These are phyloP conservation scores for Epinephelus awoara DNA, from an alignment of 2,797 vertebrate species.

Conservation along the genomic window DNA sequence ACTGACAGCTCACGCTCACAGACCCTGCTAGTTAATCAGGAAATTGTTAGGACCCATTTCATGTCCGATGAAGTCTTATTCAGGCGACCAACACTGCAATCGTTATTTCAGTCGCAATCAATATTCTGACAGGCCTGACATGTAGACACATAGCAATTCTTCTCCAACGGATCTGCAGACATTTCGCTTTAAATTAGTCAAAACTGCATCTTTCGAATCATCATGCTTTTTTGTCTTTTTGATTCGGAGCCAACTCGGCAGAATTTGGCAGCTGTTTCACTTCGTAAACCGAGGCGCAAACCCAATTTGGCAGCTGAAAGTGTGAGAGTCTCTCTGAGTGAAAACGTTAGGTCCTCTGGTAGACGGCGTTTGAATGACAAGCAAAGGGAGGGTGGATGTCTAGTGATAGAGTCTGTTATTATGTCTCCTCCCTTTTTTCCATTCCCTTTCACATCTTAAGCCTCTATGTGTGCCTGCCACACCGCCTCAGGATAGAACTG, in stretches of 20 bases:
- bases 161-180: slow-evolving; percentile 30
- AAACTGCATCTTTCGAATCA: slow-evolving; percentile 63
- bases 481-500: slow-evolving; percentile 58
- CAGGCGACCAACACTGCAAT: slow-evolving; percentile 1
- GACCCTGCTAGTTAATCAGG: slow-evolving; percentile 16
- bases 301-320: slow-evolving; percentile 72
- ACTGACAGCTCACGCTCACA: slow-evolving; percentile 4
- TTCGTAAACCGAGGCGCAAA: slow-evolving; percentile 62
- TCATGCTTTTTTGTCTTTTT: slow-evolving; percentile 49
- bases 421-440: slow-evolving; percentile 58
- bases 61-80: slow-evolving; percentile 21
- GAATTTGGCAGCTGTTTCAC: slow-evolving; percentile 70
- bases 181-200: slow-evolving; percentile 58
- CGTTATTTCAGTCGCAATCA: slow-evolving; percentile 38
- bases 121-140: slow-evolving; percentile 46
- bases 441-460: slow-evolving; percentile 63
- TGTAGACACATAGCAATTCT: slow-evolving; percentile 28
- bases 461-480: slow-evolving; percentile 43
- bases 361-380: slow-evolving; percentile 75
- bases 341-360: slow-evolving; percentile 59
- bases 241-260: slow-evolving; percentile 67
- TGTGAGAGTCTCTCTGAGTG: slow-evolving; percentile 55
- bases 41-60: slow-evolving; percentile 15
- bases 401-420: slow-evolving; percentile 70
- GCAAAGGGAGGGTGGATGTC: slow-evolving; percentile 60